Evolutionary conservation across 92 coral and sea anemone species (phyloP).

Genomic region (Nematostella vectensis): DNA sequence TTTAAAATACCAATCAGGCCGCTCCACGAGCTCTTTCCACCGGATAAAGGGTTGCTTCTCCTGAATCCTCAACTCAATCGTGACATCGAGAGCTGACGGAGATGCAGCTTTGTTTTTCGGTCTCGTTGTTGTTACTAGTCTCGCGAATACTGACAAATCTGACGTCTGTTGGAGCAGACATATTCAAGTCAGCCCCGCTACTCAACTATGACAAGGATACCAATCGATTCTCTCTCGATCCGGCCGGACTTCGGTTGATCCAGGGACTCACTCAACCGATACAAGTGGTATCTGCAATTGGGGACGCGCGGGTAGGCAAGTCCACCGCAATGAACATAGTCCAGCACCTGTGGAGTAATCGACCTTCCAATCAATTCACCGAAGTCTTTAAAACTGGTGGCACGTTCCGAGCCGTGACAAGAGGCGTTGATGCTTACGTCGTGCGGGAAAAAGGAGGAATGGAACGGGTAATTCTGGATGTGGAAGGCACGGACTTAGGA

Average conservation of each 20-base stretch:
- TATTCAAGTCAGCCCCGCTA: too few species aligned
- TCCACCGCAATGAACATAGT: constrained; percentile 58
- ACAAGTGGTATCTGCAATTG: constrained; percentile 42
- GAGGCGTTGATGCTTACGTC: constrained; percentile 49
- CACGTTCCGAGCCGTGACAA: constrained; percentile 32
- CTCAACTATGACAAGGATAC: constrained; percentile 12
- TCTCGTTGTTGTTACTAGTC: too few species aligned
- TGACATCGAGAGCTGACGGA: too few species aligned
- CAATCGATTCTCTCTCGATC: constrained; percentile 7
- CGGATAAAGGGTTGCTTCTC: too few species aligned
- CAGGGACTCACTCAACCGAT: constrained; percentile 10
- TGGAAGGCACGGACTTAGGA: constrained; percentile 47
- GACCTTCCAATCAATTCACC: constrained; percentile 2
- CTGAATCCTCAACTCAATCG: too few species aligned
- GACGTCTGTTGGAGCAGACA: too few species aligned
- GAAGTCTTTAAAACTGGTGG: constrained; percentile 47
- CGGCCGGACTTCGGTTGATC: constrained; percentile 3
- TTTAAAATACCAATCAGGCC: too few species aligned
- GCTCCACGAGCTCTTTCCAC: too few species aligned
- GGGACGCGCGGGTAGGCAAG: constrained; percentile 69
- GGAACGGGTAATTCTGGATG: constrained; percentile 42
- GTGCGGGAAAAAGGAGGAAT: constrained; percentile 6
- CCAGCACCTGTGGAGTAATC: constrained; percentile 10
- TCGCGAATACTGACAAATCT: too few species aligned
- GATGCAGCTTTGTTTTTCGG: too few species aligned